Percentiles rank a stretch among this genome's conserved stretches.
Evolutionary conservation across 2,888 invertebrate genomes (phyloP).

Genomic region (Alloplasta piceator): DNA sequence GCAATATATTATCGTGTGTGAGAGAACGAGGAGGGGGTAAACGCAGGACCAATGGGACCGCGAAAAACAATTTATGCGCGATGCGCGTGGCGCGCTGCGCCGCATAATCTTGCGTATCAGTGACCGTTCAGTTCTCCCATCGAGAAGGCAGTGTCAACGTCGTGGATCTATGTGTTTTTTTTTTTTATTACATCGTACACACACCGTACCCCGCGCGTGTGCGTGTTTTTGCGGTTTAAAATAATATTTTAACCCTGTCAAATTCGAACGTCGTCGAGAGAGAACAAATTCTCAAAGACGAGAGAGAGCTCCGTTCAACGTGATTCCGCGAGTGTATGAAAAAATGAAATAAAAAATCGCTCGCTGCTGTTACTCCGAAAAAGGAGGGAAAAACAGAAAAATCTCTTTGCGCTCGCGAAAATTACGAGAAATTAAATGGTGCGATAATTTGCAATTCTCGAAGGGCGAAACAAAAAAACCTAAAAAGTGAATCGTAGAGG

Average conservation of each 20-base stretch:
- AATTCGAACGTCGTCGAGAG: not conserved
- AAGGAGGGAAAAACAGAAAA: not conserved
- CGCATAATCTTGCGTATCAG: conserved; percentile 80
- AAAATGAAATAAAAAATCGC: conserved; percentile 16
- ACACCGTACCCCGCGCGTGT: conserved; percentile 12
- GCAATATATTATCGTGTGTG: conserved; percentile 19
- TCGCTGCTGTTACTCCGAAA: conserved; percentile 5
- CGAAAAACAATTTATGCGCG: conserved; percentile 75
- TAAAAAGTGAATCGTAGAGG: conserved; percentile 34
- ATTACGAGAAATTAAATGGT: not conserved
- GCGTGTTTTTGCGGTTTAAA: conserved; percentile 18
- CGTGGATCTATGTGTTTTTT: not conserved
- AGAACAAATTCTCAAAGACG: not conserved
- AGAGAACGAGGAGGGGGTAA: conserved; percentile 31
- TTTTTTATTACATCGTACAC: conserved; percentile 18
- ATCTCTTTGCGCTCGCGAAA: conserved; percentile 13
- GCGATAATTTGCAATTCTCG: no score
- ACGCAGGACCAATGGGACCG: conserved; percentile 66
- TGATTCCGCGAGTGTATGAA: not conserved
- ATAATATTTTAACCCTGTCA: not conserved
- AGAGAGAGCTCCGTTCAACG: not conserved
- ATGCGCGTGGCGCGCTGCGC: conserved; percentile 81
- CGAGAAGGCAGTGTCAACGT: conserved; percentile 74
- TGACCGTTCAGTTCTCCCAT: conserved; percentile 76
- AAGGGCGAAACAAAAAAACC: no score